Evolutionary conservation across 2,888 invertebrate species (phyloP).

Genomic region (Cheilosia variabilis): DNA sequence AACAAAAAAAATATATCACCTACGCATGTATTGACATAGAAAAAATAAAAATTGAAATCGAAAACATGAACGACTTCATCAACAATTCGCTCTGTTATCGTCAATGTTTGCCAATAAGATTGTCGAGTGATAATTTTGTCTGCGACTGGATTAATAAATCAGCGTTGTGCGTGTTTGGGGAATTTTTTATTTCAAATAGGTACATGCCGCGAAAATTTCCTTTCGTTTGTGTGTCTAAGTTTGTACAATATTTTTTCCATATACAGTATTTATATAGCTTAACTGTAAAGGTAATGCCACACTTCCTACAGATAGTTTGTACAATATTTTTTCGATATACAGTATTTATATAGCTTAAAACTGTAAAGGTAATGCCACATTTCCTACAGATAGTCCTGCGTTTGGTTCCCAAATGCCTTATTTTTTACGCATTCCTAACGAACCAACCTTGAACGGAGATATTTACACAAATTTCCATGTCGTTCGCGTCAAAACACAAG

Average conservation of each 20-base stretch:
- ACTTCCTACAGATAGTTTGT: too few relatives aligned
- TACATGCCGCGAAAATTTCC: not conserved
- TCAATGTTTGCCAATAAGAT: constrained; percentile 57
- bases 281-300: too few relatives aligned
- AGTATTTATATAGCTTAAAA: too few relatives aligned
- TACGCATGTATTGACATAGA: constrained; percentile 4
- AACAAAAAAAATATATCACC: not conserved
- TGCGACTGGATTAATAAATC: constrained; percentile 39
- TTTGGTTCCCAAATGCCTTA: not conserved
- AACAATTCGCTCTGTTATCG: constrained; percentile 16
- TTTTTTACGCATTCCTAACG: not conserved
- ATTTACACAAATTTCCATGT: not conserved
- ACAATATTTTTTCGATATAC: not conserved
- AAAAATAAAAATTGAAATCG: constrained; percentile 14
- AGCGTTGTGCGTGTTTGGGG: constrained; percentile 15
- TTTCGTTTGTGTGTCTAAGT: not conserved
- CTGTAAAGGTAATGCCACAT: not conserved
- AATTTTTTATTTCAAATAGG: constrained; percentile 13
- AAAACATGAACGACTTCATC: constrained; percentile 13
- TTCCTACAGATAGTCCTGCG: not conserved
- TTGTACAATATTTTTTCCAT: not conserved
- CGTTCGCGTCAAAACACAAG: not conserved
- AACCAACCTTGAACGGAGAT: not conserved
- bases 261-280: too few relatives aligned
- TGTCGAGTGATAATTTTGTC: constrained; percentile 46